phyloP scores from a whole-genome alignment of 2,888 invertebrate species.

The Leucania comma region DNA sequence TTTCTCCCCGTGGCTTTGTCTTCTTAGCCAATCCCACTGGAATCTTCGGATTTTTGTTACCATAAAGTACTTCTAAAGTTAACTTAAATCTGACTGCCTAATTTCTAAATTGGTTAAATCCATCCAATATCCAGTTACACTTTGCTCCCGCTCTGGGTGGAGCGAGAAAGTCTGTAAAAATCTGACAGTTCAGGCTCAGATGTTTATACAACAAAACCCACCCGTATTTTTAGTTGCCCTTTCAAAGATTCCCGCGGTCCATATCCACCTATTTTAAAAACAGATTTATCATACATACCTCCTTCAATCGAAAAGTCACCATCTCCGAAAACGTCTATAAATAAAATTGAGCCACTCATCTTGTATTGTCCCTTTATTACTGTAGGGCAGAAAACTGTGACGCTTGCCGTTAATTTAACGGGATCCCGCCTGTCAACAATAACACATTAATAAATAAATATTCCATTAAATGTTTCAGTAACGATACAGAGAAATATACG shows the following conservation, averaged over 20 bases:
- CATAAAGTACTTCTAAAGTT: not conserved
- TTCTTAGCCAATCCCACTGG: no score
- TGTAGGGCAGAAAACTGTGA: slow-evolving; percentile 64
- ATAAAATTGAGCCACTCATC: slow-evolving; percentile 64
- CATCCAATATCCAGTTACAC: no score
- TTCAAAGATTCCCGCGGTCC: no score
- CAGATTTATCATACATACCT: slow-evolving; percentile 57
- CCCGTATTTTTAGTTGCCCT: no score
- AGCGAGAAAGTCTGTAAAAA: no score
- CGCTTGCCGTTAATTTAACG: slow-evolving; percentile 43
- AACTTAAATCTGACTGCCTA: no score
- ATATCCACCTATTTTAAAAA: not conserved
- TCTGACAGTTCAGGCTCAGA: no score
- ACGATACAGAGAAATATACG: slow-evolving; percentile 24
- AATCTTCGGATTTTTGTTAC: no score
- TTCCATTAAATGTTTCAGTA: slow-evolving; percentile 23
- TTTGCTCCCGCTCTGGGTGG: no score
- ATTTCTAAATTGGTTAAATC: no score
- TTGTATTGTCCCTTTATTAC: slow-evolving; percentile 57
- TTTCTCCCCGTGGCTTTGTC: no score
- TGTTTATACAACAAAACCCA: no score
- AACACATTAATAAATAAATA: slow-evolving; percentile 30
- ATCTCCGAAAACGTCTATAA: slow-evolving; percentile 44
- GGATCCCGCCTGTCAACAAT: slow-evolving; percentile 60
- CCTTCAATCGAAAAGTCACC: slow-evolving; percentile 19